Base-by-base conservation (phyloP, 2,797 vertebrate genomes). In the Ceyx erithaca region DNA sequence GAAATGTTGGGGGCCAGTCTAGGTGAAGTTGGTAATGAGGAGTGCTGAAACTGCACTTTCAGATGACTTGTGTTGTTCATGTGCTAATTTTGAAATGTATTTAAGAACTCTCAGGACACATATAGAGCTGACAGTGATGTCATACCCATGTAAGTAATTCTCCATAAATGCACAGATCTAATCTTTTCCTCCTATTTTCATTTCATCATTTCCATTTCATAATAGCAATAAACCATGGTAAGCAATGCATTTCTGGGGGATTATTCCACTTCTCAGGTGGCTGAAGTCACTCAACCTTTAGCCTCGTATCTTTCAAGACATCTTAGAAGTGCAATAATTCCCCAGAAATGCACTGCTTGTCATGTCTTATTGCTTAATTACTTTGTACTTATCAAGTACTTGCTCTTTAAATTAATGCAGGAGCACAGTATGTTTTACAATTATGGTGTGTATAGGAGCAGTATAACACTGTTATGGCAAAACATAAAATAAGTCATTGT, bases 281-380 rank as follows among this genome's bases (percentile, higher is more conserved):
- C 80, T 97, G 97, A 97, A 97, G 96, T 95, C 95, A 97, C 93
- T 96, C 97, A 97, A 96, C 97, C 97, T 97, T 98, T 98, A 97
- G 95, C 96, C 96, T 85, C 43, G 3, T 94, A 94, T 95, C 96
- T 97, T 97, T 97, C 92, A 94, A 97, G 96, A 93, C 96, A 97
- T 96, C 94, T 90, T 87, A 97, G 96, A 95, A 94, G 85, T 89
- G 81, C 92, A 96, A 97, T 97, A 98, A 97, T 95, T 96, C 68
- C 93, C 94, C 94, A 88, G 84, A 97, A 97, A 97, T 94, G 91
- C 75, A 89, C 93, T 92, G 87, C 89, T 87, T 98, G 97, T 97
- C 97, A 97, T 96, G 92, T 97, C 94, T 93, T 97, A 96, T 90
- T 97, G 97, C 96, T 97, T 98, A 98, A 98, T 97, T 98, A 96